Evolutionary conservation across 2,113 vertebrate genomes (phyloP).

Genomic region (Engystomops pustulosus): DNA sequence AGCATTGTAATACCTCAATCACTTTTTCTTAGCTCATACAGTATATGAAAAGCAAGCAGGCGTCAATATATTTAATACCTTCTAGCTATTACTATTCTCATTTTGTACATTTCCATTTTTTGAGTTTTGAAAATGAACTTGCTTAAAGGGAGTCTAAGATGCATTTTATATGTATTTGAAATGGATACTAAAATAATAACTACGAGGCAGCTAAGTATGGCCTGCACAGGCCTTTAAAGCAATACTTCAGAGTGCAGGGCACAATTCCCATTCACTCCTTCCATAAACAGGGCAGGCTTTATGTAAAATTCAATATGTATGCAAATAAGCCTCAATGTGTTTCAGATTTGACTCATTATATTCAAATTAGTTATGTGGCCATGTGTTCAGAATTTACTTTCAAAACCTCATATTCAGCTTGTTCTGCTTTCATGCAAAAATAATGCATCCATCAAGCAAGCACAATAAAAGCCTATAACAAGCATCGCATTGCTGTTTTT

Average conservation of each 20-base stretch:
- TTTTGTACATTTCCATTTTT: constrained; percentile 14
- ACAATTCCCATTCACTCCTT: constrained; percentile 46
- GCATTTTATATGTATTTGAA: constrained; percentile 39
- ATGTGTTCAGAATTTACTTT: constrained; percentile 54
- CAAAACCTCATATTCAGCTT: constrained; percentile 51
- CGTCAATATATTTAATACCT: constrained; percentile 7
- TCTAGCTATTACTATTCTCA: constrained; percentile 31
- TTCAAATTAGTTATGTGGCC: constrained; percentile 59
- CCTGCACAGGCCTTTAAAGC: constrained; percentile 33
- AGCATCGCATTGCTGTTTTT: constrained; percentile 17
- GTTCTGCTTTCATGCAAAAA: constrained; percentile 26
- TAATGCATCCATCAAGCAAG: constrained; percentile 33
- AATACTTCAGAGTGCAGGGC: constrained; percentile 48
- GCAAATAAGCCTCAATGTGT: constrained; percentile 56
- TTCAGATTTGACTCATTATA: constrained; percentile 58
- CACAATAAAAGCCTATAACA: constrained; percentile 32
- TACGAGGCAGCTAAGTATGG: constrained; percentile 27
- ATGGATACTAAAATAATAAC: constrained; percentile 52
- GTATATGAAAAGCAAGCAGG: neutral
- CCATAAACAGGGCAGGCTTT: constrained; percentile 53
- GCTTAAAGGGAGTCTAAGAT: constrained; percentile 12
- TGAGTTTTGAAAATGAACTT: constrained; percentile 19
- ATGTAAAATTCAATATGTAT: constrained; percentile 58
- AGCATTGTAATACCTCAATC: constrained; percentile 2
- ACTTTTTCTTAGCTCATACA: neutral